Conservation (phyloP, 2,797 vertebrate genomes). For the Lacerta viridis region DNA sequence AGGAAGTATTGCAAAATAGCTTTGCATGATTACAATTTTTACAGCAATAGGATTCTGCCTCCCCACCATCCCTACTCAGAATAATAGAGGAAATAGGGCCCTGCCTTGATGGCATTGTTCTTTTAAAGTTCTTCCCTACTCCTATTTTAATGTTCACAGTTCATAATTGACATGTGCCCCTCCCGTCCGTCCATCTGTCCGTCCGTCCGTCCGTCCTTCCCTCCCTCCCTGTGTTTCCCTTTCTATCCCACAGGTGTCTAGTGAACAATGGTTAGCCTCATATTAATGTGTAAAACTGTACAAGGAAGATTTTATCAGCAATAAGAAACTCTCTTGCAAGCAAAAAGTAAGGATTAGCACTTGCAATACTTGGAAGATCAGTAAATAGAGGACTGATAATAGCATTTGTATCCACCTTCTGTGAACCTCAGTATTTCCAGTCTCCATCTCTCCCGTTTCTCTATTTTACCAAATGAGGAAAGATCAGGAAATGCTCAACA, state of each 20-base stretch:
- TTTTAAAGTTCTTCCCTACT: conserved; percentile 28
- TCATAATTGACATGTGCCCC: conserved; percentile 26
- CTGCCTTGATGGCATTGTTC: conserved; percentile 8
- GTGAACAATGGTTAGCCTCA: conserved; percentile 60
- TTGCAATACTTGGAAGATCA: conserved; percentile 55
- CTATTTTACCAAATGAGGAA: background rate
- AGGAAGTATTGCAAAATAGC: conserved; percentile 28
- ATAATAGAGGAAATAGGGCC: conserved; percentile 11
- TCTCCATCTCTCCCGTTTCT: background rate
- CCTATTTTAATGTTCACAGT: conserved; percentile 33
- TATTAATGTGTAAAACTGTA: conserved; percentile 62
- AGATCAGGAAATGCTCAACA: background rate
- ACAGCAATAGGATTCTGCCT: background rate
- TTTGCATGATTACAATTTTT: conserved; percentile 25
- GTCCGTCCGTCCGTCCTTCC: too few relatives aligned
- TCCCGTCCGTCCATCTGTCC: background rate
- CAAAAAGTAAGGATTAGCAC: conserved; percentile 32
- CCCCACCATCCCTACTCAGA: background rate
- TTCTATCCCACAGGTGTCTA: conserved; percentile 65
- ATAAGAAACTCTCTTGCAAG: conserved; percentile 56
- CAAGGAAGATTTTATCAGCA: conserved; percentile 53
- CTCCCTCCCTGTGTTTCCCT: conserved; percentile 33
- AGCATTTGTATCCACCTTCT: conserved; percentile 47
- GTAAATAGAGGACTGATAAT: conserved; percentile 18
- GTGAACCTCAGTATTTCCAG: conserved; percentile 29